Evolutionary conservation across 2,113 vertebrate species (phyloP).

Genomic region (Vanacampus margaritifer): DNA sequence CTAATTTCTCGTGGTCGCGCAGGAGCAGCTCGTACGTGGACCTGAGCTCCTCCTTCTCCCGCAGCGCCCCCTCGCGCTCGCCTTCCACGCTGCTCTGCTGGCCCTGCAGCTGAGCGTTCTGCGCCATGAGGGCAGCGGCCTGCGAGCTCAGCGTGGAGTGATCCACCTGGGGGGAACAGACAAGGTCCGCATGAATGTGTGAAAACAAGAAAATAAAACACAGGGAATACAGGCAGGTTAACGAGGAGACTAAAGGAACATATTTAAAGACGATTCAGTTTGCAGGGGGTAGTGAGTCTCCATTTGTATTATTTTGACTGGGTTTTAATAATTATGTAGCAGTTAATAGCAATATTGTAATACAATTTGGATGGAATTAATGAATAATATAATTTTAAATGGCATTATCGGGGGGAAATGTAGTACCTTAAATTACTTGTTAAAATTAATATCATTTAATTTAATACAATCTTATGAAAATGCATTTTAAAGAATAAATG

Average conservation of each 20-base stretch:
- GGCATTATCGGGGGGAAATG: too few species aligned
- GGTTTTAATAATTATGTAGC: too few species aligned
- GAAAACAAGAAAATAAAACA: not conserved
- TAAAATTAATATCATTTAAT: too few species aligned
- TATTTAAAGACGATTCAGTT: slow-evolving; percentile 1
- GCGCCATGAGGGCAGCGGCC: slow-evolving; percentile 87
- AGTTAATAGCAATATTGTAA: not conserved
- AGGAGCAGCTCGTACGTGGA: slow-evolving; percentile 87
- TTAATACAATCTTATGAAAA: too few species aligned
- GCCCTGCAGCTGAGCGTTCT: slow-evolving; percentile 89
- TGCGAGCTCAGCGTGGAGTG: slow-evolving; percentile 91
- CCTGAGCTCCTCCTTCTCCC: slow-evolving; percentile 88
- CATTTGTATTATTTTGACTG: not conserved
- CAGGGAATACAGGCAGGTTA: not conserved
- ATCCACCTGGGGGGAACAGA: slow-evolving; percentile 80
- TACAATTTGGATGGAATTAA: too few species aligned
- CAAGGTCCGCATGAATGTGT: not conserved
- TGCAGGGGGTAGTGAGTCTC: slow-evolving; percentile 43
- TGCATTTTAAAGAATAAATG: too few species aligned
- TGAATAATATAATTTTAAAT: too few species aligned
- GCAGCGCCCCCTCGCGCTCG: slow-evolving; percentile 82
- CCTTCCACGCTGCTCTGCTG: slow-evolving; percentile 88
- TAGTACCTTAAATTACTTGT: too few species aligned
- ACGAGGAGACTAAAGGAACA: not conserved
- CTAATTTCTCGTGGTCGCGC: slow-evolving; percentile 91